phyloP scores from a whole-genome alignment of 2,797 vertebrate species.

The Sebastes itinus region DNA sequence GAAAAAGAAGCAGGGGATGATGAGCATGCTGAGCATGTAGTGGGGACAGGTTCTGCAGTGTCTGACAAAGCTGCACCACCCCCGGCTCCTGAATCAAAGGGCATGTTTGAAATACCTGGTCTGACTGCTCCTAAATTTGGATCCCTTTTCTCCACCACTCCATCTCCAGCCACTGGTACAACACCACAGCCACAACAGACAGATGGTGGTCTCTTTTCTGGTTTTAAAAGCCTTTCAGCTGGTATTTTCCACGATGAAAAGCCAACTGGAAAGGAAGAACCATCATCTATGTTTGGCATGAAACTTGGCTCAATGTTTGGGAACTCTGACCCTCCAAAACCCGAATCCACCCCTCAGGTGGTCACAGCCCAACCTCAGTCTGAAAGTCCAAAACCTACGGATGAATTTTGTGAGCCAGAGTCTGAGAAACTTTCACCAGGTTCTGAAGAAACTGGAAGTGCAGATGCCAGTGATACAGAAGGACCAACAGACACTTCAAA shows the following conservation, averaged over 20 bases:
- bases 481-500: constrained; percentile 67
- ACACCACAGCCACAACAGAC: constrained; percentile 66
- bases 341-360: constrained; percentile 57
- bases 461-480: constrained; percentile 76
- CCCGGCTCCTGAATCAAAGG: constrained; percentile 63
- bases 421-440: constrained; percentile 65
- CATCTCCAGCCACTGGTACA: constrained; percentile 59
- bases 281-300: constrained; percentile 80
- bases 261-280: constrained; percentile 66
- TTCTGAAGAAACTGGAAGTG: constrained; percentile 75
- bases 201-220: constrained; percentile 83
- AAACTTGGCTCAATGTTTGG: constrained; percentile 83
- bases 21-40: constrained; percentile 1
- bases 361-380: constrained; percentile 66
- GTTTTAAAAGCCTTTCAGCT: constrained; percentile 89
- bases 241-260: constrained; percentile 89
- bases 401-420: constrained; percentile 50
- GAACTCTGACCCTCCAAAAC: constrained; percentile 62
- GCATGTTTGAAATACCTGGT: constrained; percentile 83
- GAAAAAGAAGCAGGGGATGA: constrained; percentile 5
- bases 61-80: constrained; percentile 36
- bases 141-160: constrained; percentile 85
- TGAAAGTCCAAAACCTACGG: constrained; percentile 35
- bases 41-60: constrained; percentile 1
- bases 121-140: constrained; percentile 82